Conservation (phyloP, 2,797 vertebrate species). For the Poeciliopsis presidionis region DNA sequence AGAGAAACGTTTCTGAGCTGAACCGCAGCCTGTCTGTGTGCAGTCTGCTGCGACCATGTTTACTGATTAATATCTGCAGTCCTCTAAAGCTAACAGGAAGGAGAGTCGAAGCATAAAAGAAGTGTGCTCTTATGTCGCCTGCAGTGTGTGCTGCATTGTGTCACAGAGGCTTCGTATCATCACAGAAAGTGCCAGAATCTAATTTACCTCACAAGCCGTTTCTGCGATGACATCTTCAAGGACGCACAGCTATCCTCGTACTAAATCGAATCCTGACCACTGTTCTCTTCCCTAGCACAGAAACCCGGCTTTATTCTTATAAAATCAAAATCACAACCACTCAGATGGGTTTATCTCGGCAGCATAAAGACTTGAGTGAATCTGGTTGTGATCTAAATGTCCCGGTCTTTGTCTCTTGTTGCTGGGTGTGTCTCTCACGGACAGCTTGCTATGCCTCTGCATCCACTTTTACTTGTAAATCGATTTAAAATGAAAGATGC, state of each 20-base stretch:
- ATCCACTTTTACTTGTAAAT: slow-evolving; percentile 73
- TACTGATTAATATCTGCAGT: slow-evolving; percentile 1
- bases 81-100: slow-evolving; percentile 1
- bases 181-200: slow-evolving; percentile 46
- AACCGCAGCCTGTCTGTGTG: neutral
- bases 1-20: slow-evolving; percentile 11
- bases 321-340: slow-evolving; percentile 7
- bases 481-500: slow-evolving; percentile 56
- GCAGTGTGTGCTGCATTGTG: neutral
- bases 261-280: slow-evolving; percentile 16
- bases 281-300: neutral
- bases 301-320: neutral
- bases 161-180: slow-evolving; percentile 41
- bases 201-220: slow-evolving; percentile 47
- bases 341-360: neutral
- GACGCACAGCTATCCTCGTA: slow-evolving; percentile 35
- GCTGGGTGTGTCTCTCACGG: slow-evolving; percentile 18
- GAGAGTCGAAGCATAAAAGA: neutral
- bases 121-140: slow-evolving; percentile 9
- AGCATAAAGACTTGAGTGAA: neutral
- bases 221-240: slow-evolving; percentile 35
- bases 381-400: neutral
- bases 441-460: slow-evolving; percentile 11
- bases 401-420: slow-evolving; percentile 14
- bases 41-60: neutral